Evolutionary conservation across 2,797 vertebrate genomes (phyloP), one percentile per base, ranked within the genome.

Genomic region (Chrosomus eos): DNA sequence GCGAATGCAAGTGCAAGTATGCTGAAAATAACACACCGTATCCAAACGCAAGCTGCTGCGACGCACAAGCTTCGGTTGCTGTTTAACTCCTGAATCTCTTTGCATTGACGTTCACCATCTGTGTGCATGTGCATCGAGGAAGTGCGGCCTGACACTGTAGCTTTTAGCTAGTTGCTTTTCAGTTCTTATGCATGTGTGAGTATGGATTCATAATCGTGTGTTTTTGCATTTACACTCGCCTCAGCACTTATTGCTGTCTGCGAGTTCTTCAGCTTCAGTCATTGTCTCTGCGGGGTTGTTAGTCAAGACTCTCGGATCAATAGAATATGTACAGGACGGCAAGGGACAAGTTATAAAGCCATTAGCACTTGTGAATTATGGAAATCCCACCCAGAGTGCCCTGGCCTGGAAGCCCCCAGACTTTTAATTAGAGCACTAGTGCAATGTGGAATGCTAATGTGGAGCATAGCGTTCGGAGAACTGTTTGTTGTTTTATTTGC

Each of bases 291-390:
- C 26, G 67, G 85, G 68, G 81, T 86, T 82, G 77, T 90, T 85
- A 85, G 81, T 86, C 81, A 82, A 48, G 71, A 75, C 84, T 77
- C 38, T 86, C 11, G 36, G 85, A 90, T 90, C 90, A 66, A 89
- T 89, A 88, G 40, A 64, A 86, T 75, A 83, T 85, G 88, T 81
- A 72, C 75, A 79, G 79, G 10, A 85, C 70, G 81, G 70, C 84
- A 36, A 64, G 89, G 86, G 87, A 86, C 23, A 11, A 53, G 81
- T 89, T 85, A 80, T 64, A 83, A 87, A 84, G 40, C 86, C 84
- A 81, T 87, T 80, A 81, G 70, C 58, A 23, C 74, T 67, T 84
- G 86, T 88, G 86, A 89, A 90, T 85, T 89, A 87, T 90, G 88
- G 87, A 89, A 87, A 88, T 89, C 80, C 66, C 21, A 23, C 80